Evolutionary conservation across 2,797 vertebrate species (phyloP).

Genomic region (Tapera naevia): DNA sequence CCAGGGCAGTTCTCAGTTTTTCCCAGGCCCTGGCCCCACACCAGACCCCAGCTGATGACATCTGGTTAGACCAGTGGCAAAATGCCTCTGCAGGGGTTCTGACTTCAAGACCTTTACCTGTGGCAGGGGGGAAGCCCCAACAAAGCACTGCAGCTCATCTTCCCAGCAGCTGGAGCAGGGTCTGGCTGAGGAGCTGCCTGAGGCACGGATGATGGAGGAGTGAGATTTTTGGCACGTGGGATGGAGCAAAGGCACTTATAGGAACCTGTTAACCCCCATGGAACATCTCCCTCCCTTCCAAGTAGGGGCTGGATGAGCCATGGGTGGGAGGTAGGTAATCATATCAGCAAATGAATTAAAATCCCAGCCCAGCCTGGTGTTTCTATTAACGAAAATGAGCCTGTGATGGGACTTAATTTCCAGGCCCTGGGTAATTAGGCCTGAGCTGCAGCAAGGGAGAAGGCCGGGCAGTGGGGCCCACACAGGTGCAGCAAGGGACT

Average conservation of each 20-base stretch:
- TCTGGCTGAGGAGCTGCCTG: background rate
- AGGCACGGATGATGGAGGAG: rapidly evolving
- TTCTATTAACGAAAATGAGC: background rate
- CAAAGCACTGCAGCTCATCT: background rate
- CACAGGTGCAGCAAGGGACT: background rate
- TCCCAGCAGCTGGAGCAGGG: background rate
- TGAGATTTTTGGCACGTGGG: background rate
- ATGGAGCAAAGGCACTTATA: background rate
- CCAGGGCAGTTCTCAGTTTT: background rate
- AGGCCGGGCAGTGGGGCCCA: rapidly evolving
- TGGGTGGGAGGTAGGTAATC: background rate
- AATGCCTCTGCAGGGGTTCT: background rate
- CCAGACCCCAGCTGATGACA: rapidly evolving
- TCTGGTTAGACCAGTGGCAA: rapidly evolving
- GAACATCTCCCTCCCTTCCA: rapidly evolving
- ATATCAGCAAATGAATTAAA: background rate
- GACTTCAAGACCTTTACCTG: rapidly evolving
- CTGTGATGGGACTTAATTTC: background rate
- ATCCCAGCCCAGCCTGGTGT: background rate
- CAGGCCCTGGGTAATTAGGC: background rate
- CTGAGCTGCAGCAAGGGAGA: background rate
- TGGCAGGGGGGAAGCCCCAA: background rate
- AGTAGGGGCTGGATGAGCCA: background rate
- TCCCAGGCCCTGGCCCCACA: no score
- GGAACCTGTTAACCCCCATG: background rate